Evolutionary conservation across 2,113 vertebrate genomes (phyloP), one percentile per base, ranked within the genome.

Genomic region (Lathamus discolor): DNA sequence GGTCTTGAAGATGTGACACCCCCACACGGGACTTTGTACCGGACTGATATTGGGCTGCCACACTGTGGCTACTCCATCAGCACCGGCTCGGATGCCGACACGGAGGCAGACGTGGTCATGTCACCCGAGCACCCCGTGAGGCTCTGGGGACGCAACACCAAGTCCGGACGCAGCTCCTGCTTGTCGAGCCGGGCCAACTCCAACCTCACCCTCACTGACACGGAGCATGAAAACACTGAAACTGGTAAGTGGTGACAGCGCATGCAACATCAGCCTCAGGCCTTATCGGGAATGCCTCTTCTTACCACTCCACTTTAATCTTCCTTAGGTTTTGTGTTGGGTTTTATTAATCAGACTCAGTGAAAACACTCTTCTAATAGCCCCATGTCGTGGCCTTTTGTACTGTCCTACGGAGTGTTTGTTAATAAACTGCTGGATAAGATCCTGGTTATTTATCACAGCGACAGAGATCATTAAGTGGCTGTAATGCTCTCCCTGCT

Each of bases 111-210:
- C 0, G 98, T 98, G 19, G 98, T 99, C 86, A 96, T 99, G 97
- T 99, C 99, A 0, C 99, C 99, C 0, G 99, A 99, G 95, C 99
- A 99, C 27, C 99, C 98, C 0, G 98, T 99, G 74, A 97, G 99
- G 48, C 98, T 99, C 62, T 99, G 99, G 99, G 99, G 98, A 52
- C 98, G 99, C 39, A 98, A 97, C 95, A 98, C 98, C 28, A 99
- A 99, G 95, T 99, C 99, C 0, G 99, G 99, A 14, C 99, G 99
- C 79, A 99, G 99, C 96, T 99, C 99, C 46, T 99, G 99, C 96
- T 97, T 99, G 92, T 99, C 99, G 2, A 99, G 99, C 97, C 94
- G 99, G 76, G 99, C 99, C 94, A 99, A 99, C 97, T 99, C 99
- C 92, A 99, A 99, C 94, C 98, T 99, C 91, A 99, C 99, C 1